phyloP scores from a whole-genome alignment of 2,888 invertebrate species.

The Drosophila peninsularis region DNA sequence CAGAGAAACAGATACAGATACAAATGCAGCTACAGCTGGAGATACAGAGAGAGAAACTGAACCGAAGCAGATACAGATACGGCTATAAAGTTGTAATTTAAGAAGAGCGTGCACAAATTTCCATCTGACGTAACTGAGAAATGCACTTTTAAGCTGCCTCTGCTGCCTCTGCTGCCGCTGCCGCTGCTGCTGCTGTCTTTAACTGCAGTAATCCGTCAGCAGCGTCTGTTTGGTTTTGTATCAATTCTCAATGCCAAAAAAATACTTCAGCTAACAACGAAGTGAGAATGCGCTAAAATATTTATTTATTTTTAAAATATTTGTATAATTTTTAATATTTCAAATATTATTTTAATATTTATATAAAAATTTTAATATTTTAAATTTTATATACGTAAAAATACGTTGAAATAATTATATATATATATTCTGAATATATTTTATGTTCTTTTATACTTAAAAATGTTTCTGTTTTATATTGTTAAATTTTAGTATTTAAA shows the following conservation, averaged over 20 bases:
- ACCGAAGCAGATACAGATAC: conserved; percentile 13
- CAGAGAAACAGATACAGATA: conserved; percentile 31
- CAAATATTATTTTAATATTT: not conserved
- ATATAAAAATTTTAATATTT: no score
- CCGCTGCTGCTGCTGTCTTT: conserved; percentile 41
- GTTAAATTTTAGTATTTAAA: no score
- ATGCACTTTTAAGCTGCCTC: conserved; percentile 74
- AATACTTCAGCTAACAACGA: conserved; percentile 1
- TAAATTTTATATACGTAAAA: no score
- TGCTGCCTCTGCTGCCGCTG: conserved; percentile 59
- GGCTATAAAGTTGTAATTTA: conserved; percentile 64
- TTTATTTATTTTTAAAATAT: no score
- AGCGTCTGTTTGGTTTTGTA: conserved; percentile 34
- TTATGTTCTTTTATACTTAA: no score
- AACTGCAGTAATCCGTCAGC: conserved; percentile 66
- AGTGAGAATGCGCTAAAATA: not conserved
- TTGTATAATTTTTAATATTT: no score
- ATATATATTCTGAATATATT: no score
- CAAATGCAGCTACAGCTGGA: conserved; percentile 12
- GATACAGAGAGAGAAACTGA: conserved; percentile 18
- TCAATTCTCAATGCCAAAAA: conserved; percentile 37
- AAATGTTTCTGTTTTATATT: no score
- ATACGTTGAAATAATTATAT: no score
- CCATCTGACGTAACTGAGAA: conserved; percentile 73
- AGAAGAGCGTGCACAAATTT: conserved; percentile 74